Percentiles rank a stretch among this genome's conserved stretches.
phyloP scores from a whole-genome alignment of 2,797 vertebrate species.

The Furcifer pardalis region DNA sequence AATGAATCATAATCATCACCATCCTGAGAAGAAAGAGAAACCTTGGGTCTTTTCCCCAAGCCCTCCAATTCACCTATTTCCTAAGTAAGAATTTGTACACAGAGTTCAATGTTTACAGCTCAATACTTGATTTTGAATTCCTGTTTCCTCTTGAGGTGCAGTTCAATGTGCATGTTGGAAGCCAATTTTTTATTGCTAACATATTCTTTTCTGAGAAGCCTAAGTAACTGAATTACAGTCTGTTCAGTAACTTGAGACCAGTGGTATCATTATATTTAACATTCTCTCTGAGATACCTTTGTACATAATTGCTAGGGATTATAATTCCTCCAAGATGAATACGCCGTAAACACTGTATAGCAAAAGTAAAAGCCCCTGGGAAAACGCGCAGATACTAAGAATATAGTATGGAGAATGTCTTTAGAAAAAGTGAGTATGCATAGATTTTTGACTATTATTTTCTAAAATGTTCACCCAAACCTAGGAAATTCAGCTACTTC shows the following conservation, averaged over 20 bases:
- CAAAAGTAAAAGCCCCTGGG: not conserved
- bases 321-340: constrained; percentile 13
- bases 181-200: constrained; percentile 47
- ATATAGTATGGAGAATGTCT: not conserved
- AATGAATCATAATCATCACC: constrained; percentile 13
- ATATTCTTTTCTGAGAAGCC: constrained; percentile 44
- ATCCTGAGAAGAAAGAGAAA: constrained; percentile 10
- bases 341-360: not conserved
- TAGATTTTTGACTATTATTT: not conserved
- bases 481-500: not conserved
- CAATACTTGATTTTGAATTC: constrained; percentile 53
- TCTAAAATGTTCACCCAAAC: constrained; percentile 6
- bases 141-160: constrained; percentile 37
- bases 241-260: constrained; percentile 37
- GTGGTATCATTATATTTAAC: constrained; percentile 48
- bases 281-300: constrained; percentile 31
- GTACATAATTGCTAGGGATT: constrained; percentile 40
- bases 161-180: constrained; percentile 15
- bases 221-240: constrained; percentile 43
- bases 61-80: constrained; percentile 47
- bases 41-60: constrained; percentile 47
- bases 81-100: constrained; percentile 34
- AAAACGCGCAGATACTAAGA: not conserved
- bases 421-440: not conserved
- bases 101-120: constrained; percentile 20